Base-by-base conservation (phyloP, 1,140 invertebrate species). In the Psix sp. region DNA sequence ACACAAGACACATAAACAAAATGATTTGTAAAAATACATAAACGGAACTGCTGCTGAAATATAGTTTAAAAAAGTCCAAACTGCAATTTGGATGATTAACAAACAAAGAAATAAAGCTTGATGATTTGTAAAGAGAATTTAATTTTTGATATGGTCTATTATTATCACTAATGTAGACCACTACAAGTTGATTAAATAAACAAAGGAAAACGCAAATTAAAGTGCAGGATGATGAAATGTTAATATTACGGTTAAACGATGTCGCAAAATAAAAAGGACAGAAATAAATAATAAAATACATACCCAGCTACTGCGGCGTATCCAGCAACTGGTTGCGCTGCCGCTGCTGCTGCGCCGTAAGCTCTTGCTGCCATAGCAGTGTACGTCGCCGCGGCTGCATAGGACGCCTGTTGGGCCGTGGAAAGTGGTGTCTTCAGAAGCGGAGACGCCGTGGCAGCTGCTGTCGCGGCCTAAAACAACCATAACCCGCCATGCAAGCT, bases 311-410 rank as follows among this genome's bases (percentile, higher is more conserved):
- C 90, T 73, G 90, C 89, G 48, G 91, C 90, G 82, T 92, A 89
- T 80, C 91, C 87, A 63, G 90, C 88, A 65, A 90, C 88, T 76
- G 91, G 89, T 84, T 90, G 88, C 86, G 92, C 90, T 72, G 93
- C 90, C 68, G 91, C 92, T 67, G 91, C 91, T 70, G 91, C 91
- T 79, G 90, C 90, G 29, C 88, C 88, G 65, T 93, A 93, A 72
- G 92, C 91, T 76, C 93, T 87, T 36, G 94, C 93, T 40, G 94
- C 93, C 33, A 93, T 94, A 24, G 94, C 92, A 43, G 93, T 93
- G 78, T 94, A 94, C 29, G 91, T 92, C 20, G 94, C 94, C 65
- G 93, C 94, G 76, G 94, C 94, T 82, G 93, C 94, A 85, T 93
- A 94, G 70, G 90, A 92, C 66, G 93, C 93, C 84, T 90, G 92